phyloP scores from a whole-genome alignment of 2,888 invertebrate genomes.

The Ommatoiulus sabulosus region DNA sequence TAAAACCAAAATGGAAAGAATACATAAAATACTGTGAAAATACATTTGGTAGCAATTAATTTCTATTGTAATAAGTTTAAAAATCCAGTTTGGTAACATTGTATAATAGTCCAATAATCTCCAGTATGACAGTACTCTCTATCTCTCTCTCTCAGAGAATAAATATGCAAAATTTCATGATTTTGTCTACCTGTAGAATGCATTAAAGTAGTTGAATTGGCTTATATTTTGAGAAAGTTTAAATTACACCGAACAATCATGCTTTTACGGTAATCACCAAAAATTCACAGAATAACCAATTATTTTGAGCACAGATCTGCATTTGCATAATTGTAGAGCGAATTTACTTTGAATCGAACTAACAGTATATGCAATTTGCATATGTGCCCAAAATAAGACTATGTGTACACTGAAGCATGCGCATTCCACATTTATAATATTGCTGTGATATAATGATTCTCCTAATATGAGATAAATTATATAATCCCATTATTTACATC shows the following conservation, averaged over 20 bases:
- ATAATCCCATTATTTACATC: not conserved
- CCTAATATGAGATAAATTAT: not conserved
- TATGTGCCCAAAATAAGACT: slow-evolving; percentile 38
- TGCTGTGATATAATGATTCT: not conserved
- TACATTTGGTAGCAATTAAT: not conserved
- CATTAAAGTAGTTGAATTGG: not conserved
- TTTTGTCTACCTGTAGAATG: not conserved
- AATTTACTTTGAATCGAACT: not conserved
- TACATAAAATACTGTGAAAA: not conserved
- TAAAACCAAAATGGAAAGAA: not conserved
- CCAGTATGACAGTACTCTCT: no score
- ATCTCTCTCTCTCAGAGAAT: not conserved
- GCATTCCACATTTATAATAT: not conserved
- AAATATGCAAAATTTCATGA: not conserved
- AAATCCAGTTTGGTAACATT: not conserved
- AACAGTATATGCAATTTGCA: slow-evolving; percentile 7
- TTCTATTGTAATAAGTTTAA: not conserved
- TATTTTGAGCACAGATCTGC: slow-evolving; percentile 30
- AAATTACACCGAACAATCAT: not conserved
- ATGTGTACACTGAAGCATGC: not conserved
- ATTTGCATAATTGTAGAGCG: not conserved
- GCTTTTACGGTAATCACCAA: not conserved
- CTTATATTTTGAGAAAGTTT: not conserved
- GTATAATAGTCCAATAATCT: no score
- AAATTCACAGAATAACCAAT: slow-evolving; percentile 37